phyloP scores from a whole-genome alignment of 2,888 invertebrate species.

The Danaus chrysippus region DNA sequence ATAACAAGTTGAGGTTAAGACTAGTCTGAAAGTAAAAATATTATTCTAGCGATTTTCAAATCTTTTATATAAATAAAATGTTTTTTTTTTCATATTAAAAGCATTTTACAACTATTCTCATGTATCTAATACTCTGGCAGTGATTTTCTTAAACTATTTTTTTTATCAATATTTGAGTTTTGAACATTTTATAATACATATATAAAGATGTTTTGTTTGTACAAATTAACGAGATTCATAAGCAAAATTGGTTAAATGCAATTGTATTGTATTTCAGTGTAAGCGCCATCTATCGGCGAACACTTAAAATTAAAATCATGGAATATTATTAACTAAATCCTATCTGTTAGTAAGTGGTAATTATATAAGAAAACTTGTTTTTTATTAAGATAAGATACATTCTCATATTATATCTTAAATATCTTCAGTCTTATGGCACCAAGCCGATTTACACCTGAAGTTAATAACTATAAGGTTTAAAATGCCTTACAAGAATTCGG shows the following conservation, averaged over 20 bases:
- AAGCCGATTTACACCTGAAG: constrained; percentile 3
- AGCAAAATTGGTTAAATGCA: neutral
- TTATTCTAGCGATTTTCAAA: too few relatives aligned
- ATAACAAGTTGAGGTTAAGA: too few relatives aligned
- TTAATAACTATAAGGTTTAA: neutral
- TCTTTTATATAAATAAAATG: too few relatives aligned
- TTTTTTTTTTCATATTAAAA: too few relatives aligned
- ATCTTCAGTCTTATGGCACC: constrained; percentile 4
- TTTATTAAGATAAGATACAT: too few relatives aligned
- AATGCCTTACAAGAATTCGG: neutral
- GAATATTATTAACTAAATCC: too few relatives aligned
- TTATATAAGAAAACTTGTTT: too few relatives aligned
- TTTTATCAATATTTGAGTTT: neutral
- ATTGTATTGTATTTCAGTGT: too few relatives aligned
- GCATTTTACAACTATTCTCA: neutral
- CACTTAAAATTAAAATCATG: too few relatives aligned
- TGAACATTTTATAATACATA: neutral
- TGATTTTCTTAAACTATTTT: constrained; percentile 2
- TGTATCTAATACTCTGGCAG: constrained; percentile 1
- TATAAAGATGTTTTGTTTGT: neutral
- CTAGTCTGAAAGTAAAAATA: too few relatives aligned
- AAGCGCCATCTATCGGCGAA: constrained; percentile 2
- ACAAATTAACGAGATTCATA: neutral
- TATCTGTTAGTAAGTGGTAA: too few relatives aligned
- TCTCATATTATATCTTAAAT: too few relatives aligned